These are phyloP conservation scores for Philonicus albiceps DNA, from an alignment of 2,888 invertebrate species.

Conservation along the genomic window DNA sequence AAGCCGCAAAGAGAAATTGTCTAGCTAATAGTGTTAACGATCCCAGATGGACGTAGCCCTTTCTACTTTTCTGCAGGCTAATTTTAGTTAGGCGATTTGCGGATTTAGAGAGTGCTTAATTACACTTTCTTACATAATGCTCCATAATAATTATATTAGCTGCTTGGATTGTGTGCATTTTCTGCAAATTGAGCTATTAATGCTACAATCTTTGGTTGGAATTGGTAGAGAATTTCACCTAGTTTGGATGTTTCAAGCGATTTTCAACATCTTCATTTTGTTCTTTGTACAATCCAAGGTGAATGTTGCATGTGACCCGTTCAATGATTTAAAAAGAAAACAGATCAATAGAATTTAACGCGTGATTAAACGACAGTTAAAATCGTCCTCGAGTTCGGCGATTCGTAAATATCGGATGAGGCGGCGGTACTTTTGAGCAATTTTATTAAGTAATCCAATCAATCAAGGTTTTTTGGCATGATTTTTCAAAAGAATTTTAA, in stretches of 20 bases:
- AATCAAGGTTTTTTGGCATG: not conserved
- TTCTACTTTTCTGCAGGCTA: not conserved
- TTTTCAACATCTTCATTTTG: not conserved
- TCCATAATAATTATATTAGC: not conserved
- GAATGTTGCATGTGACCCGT: not conserved
- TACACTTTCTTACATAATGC: not conserved
- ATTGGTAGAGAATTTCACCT: not conserved
- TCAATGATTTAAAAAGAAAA: not conserved
- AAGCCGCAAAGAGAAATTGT: constrained; percentile 21
- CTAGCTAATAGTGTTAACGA: not conserved
- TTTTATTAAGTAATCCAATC: not conserved
- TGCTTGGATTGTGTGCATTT: not conserved
- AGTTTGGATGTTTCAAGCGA: not conserved
- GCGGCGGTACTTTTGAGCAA: not conserved
- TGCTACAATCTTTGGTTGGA: not conserved
- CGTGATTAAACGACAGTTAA: not conserved
- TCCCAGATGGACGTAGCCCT: not conserved
- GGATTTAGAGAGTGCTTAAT: not conserved
- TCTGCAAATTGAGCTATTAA: not conserved
- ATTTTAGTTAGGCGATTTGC: not conserved
- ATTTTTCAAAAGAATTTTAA: not conserved
- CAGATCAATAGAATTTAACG: not conserved
- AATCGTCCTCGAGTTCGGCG: not conserved
- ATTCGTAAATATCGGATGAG: not conserved
- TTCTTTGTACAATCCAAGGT: not conserved